Conservation (phyloP, 2,797 vertebrate species). For the Cygnus olor region DNA sequence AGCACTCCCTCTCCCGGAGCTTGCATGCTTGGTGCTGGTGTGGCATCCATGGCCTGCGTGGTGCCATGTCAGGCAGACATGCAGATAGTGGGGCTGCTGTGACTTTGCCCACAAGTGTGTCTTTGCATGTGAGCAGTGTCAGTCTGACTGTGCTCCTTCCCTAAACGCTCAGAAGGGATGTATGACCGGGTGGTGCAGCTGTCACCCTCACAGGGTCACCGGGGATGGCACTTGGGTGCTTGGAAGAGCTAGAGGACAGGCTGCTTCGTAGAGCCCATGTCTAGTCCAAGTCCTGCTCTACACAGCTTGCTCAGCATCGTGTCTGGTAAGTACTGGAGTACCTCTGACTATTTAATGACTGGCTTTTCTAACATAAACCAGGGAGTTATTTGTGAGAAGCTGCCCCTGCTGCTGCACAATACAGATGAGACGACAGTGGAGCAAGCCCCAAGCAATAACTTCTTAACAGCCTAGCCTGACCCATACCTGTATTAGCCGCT, state of each 20-base stretch:
- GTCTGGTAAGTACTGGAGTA: not conserved
- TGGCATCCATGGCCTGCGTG: fast-evolving
- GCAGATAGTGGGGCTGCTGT: not conserved
- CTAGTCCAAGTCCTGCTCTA: not conserved
- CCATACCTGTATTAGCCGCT: not conserved
- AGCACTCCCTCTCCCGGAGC: not conserved
- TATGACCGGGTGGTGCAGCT: not conserved
- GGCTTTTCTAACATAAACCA: not conserved
- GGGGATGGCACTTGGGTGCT: not conserved
- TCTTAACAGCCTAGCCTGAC: not conserved
- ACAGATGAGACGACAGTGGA: not conserved
- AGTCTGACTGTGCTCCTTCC: not conserved
- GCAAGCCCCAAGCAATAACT: not conserved
- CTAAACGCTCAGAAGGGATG: not conserved
- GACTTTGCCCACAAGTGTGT: not conserved
- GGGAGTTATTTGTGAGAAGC: not conserved
- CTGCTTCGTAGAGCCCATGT: not conserved
- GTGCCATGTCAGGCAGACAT: fast-evolving
- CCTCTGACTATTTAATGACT: not conserved
- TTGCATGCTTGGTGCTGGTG: not conserved
- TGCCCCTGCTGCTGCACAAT: not conserved
- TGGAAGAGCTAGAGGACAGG: not conserved
- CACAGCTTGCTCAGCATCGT: fast-evolving
- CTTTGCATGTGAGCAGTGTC: not conserved
- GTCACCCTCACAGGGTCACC: not conserved